phyloP scores from a whole-genome alignment of 2,113 vertebrate species.

The Toxostoma redivivum region DNA sequence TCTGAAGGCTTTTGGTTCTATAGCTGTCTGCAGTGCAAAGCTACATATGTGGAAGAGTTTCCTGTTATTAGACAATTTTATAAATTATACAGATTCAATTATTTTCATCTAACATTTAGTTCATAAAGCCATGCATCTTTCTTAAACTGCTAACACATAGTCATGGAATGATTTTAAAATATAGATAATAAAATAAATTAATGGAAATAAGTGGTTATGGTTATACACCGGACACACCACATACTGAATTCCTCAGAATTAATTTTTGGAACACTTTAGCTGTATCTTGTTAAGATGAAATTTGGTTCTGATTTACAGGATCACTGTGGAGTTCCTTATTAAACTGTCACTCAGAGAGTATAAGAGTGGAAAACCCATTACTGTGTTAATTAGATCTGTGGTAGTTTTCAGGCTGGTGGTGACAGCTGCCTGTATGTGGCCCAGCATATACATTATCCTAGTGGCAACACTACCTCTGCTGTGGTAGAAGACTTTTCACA shows the following conservation, averaged over 20 bases:
- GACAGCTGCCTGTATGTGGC: neutral
- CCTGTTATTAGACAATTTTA: neutral
- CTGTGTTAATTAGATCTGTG: conserved; percentile 53
- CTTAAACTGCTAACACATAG: neutral
- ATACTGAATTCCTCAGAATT: neutral
- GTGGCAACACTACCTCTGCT: neutral
- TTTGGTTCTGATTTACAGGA: conserved; percentile 45
- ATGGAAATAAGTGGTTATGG: neutral
- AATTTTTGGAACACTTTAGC: neutral
- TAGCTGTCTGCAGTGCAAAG: neutral
- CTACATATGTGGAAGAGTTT: neutral
- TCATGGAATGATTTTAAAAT: neutral
- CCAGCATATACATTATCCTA: neutral
- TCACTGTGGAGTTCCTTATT: conserved; percentile 51
- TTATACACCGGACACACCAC: neutral
- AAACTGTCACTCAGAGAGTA: conserved; percentile 38
- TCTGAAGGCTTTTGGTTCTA: neutral
- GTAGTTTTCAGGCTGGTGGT: conserved; percentile 2
- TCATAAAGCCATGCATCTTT: neutral
- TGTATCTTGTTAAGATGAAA: neutral
- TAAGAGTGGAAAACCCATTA: conserved; percentile 48
- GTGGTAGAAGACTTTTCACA: neutral
- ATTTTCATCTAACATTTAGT: neutral
- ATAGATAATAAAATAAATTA: neutral
- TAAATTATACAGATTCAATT: neutral